These are phyloP conservation scores for Microhierax caerulescens DNA, from an alignment of 2,797 vertebrate species.

Conservation along the genomic window DNA sequence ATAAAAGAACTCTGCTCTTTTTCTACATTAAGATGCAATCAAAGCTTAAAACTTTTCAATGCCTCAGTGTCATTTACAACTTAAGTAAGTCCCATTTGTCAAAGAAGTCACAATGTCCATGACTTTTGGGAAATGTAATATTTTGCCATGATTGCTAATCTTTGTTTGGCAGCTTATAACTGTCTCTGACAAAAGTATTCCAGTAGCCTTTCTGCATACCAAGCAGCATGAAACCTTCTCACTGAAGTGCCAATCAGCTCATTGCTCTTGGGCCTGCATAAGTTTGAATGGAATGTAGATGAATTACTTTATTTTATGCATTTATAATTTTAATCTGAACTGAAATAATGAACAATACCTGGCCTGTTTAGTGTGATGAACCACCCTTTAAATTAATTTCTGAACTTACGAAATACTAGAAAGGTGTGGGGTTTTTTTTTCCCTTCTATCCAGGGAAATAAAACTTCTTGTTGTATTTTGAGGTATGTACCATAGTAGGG, in stretches of 20 bases:
- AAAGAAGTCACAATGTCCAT: background rate
- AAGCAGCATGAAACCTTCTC: background rate
- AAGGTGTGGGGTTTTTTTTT: background rate
- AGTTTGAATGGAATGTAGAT: background rate
- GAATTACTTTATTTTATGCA: background rate
- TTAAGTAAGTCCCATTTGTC: constrained; percentile 14
- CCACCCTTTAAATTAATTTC: background rate
- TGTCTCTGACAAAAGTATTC: constrained; percentile 26
- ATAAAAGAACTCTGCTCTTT: background rate
- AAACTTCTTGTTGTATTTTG: background rate
- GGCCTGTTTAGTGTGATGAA: background rate
- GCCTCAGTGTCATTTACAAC: constrained; percentile 6
- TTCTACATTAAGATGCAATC: background rate
- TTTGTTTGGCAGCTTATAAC: constrained; percentile 33
- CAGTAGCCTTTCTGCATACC: constrained; percentile 7
- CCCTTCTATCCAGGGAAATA: background rate
- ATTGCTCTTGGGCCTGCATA: background rate
- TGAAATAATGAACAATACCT: background rate
- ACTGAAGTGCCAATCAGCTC: background rate
- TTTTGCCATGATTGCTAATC: constrained; percentile 42
- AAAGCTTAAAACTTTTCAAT: background rate
- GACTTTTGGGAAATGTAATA: constrained; percentile 19
- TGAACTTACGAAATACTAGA: background rate
- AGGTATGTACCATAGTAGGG: background rate
- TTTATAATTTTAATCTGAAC: background rate